Percentiles rank a stretch among this genome's conserved stretches.
Conservation (phyloP, 2,888 invertebrate genomes). For the Cataglyphis rosenhaueri region DNA sequence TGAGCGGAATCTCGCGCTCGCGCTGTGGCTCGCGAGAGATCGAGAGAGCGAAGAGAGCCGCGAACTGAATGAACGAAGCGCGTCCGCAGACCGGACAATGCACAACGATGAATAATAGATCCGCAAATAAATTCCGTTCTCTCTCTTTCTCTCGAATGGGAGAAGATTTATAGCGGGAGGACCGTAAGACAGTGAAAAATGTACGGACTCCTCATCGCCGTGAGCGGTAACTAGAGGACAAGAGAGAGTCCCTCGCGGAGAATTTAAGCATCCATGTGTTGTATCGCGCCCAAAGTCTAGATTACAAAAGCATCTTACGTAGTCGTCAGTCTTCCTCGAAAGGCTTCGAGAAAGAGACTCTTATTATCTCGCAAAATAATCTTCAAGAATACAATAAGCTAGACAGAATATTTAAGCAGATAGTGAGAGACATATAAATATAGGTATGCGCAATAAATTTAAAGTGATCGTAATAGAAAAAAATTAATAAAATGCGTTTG, state of each 20-base stretch:
- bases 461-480: not conserved
- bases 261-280: slow-evolving; percentile 51
- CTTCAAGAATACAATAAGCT: slow-evolving; percentile 9
- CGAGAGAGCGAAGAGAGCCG: slow-evolving; percentile 30
- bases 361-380: slow-evolving; percentile 18
- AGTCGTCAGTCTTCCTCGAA: slow-evolving; percentile 13
- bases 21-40: slow-evolving; percentile 16
- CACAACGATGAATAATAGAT: slow-evolving; percentile 56
- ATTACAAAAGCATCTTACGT: slow-evolving; percentile 38
- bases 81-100: slow-evolving; percentile 47
- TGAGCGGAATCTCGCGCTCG: slow-evolving; percentile 23
- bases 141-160: slow-evolving; percentile 26
- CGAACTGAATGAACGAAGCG: slow-evolving; percentile 29
- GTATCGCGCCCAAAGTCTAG: slow-evolving; percentile 42
- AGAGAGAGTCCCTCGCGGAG: slow-evolving; percentile 18
- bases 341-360: slow-evolving; percentile 17
- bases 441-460: not conserved
- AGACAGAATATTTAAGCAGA: not conserved
- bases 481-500: not conserved
- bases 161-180: slow-evolving; percentile 46
- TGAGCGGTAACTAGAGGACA: slow-evolving; percentile 49
- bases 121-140: slow-evolving; percentile 49
- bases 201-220: slow-evolving; percentile 52
- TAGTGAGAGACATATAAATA: not conserved
- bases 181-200: slow-evolving; percentile 57